These are phyloP conservation scores for Brachionus manjavacas DNA, from an alignment of 1,140 invertebrate genomes.

Conservation along the genomic window DNA sequence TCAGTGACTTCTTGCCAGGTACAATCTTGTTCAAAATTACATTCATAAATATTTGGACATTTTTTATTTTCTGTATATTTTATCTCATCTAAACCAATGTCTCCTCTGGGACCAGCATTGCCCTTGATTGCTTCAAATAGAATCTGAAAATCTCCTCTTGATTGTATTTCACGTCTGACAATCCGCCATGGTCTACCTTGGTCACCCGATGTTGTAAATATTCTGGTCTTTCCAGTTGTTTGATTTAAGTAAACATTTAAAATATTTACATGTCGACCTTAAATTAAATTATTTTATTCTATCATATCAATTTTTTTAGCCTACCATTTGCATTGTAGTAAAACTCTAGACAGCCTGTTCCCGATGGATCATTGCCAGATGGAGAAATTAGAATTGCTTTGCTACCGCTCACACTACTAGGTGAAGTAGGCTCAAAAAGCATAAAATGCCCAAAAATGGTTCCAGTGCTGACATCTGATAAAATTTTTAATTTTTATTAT, in stretches of 20 bases:
- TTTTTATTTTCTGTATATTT: background rate
- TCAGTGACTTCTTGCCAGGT: conserved; percentile 17
- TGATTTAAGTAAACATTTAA: conserved; percentile 12
- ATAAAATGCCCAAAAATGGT: conserved; percentile 22
- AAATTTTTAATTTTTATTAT: background rate
- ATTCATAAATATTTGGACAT: conserved; percentile 8
- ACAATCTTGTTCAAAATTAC: conserved; percentile 22
- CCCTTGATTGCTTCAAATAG: conserved; percentile 10
- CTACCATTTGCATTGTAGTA: conserved; percentile 59
- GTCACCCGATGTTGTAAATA: conserved; percentile 15
- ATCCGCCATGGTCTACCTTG: conserved; percentile 12
- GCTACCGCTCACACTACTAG: background rate
- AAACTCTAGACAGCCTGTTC: conserved; percentile 57
- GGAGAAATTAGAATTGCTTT: conserved; percentile 9
- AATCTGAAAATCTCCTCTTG: background rate
- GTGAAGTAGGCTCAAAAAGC: background rate
- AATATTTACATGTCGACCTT: background rate
- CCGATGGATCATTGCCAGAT: background rate
- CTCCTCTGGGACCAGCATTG: background rate
- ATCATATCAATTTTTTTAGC: background rate
- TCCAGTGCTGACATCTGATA: background rate
- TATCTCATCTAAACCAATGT: conserved; percentile 11
- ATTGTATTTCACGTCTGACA: background rate
- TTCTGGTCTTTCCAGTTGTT: background rate
- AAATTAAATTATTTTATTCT: background rate